Evolutionary conservation across 23 tunicate species (phyloP).

Genomic region (Diplosoma virens): DNA sequence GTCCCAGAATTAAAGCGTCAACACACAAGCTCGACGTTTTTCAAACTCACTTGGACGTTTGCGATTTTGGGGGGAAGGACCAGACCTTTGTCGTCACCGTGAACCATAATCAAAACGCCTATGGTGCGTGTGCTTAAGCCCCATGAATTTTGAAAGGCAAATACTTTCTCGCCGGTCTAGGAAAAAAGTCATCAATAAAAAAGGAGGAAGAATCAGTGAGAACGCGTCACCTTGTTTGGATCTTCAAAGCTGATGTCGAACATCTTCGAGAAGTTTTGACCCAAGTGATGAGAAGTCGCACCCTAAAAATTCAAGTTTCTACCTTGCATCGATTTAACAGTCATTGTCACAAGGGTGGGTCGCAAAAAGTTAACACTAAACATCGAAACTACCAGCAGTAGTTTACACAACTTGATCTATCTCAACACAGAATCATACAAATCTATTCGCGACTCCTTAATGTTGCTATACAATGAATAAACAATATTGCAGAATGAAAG

Average conservation of each 20-base stretch:
- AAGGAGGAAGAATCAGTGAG: not conserved
- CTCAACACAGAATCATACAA: too few species aligned
- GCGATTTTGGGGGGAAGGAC: constrained; percentile 92
- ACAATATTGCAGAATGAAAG: too few species aligned
- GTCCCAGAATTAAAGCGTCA: too few species aligned
- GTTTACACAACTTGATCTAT: too few species aligned
- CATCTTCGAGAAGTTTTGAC: constrained; percentile 98
- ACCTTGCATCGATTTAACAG: too few species aligned
- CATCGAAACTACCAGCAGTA: too few species aligned
- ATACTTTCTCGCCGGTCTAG: constrained; percentile 72
- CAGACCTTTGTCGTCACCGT: constrained; percentile 96
- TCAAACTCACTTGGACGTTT: constrained; percentile 59
- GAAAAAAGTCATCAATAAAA: not conserved
- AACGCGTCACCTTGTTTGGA: constrained; percentile 51
- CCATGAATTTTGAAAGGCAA: constrained; percentile 97
- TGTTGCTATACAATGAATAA: too few species aligned
- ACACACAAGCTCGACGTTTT: too few species aligned
- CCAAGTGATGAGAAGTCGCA: constrained; percentile 94
- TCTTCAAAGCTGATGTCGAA: constrained; percentile 97
- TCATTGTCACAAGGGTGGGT: too few species aligned
- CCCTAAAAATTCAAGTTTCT: too few species aligned
- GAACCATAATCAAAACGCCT: constrained; percentile 94
- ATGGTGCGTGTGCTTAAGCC: constrained; percentile 93
- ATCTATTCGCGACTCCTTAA: too few species aligned
- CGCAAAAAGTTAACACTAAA: too few species aligned